Conservation (phyloP, 1,140 invertebrate genomes). For the Trichomalopsis sarcophagae region DNA sequence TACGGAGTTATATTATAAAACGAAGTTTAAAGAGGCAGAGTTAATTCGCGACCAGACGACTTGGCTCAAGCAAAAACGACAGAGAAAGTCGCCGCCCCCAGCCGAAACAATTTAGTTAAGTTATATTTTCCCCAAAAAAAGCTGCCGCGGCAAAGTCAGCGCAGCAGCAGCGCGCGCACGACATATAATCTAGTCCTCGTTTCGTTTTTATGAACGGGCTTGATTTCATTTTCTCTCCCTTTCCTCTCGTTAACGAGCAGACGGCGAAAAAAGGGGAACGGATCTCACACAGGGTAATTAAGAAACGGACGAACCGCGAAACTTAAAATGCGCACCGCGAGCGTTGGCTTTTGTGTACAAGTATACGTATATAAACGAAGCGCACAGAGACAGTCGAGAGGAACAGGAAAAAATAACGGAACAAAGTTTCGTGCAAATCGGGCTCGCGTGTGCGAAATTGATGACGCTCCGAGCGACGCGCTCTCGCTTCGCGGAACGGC, state of each 20-base stretch:
- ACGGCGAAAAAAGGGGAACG: slow-evolving; percentile 12
- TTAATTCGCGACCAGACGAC: background rate
- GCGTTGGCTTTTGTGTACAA: background rate
- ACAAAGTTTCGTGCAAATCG: slow-evolving; percentile 25
- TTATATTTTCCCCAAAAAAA: slow-evolving; percentile 23
- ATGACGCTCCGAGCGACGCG: slow-evolving; percentile 12
- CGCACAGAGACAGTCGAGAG: background rate
- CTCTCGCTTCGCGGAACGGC: background rate
- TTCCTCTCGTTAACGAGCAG: slow-evolving; percentile 29
- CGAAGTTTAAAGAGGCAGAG: no score
- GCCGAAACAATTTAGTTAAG: slow-evolving; percentile 31
- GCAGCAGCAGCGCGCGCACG: background rate
- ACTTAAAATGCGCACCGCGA: slow-evolving; percentile 34
- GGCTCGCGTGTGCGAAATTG: slow-evolving; percentile 43
- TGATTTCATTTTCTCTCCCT: slow-evolving; percentile 13
- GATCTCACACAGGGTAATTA: slow-evolving; percentile 23
- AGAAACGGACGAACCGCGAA: slow-evolving; percentile 27
- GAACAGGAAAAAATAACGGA: slow-evolving; percentile 14
- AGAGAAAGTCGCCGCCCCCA: background rate
- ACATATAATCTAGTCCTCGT: slow-evolving; percentile 25
- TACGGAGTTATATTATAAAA: no score
- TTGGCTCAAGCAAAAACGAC: background rate
- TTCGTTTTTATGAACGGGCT: slow-evolving; percentile 22
- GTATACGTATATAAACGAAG: no score
- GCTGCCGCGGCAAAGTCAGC: background rate